Conservation (phyloP, 2,797 vertebrate genomes). For the Phrynocephalus vlangalii region DNA sequence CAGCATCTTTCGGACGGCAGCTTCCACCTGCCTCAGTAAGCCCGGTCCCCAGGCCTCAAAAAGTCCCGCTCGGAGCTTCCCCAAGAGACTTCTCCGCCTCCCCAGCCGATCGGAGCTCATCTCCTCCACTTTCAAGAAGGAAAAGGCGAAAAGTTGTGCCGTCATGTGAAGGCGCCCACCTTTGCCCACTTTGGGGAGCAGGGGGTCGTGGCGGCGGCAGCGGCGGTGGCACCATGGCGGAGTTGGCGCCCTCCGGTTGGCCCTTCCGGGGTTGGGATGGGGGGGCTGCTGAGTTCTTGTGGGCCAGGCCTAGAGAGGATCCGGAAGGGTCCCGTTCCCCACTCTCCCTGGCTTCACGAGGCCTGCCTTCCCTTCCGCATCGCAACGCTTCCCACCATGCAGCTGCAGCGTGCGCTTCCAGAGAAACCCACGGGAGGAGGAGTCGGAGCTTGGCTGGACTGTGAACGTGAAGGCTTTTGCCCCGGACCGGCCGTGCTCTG, state of each 20-base stretch:
- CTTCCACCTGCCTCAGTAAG: constrained; percentile 87
- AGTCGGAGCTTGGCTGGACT: neutral
- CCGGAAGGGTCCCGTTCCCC: constrained; percentile 10
- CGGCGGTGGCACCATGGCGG: neutral
- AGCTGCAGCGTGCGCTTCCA: constrained; percentile 20
- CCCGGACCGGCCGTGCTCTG: neutral
- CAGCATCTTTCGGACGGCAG: constrained; percentile 89
- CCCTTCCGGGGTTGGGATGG: constrained; percentile 14
- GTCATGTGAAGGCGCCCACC: constrained; percentile 86
- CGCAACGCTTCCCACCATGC: constrained; percentile 36
- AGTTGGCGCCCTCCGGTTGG: neutral
- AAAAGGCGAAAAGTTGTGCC: constrained; percentile 92
- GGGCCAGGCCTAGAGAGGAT: constrained; percentile 19
- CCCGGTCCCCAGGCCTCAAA: constrained; percentile 76
- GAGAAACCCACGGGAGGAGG: neutral
- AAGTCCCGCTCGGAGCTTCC: constrained; percentile 87
- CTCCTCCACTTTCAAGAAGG: constrained; percentile 91
- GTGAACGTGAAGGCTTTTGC: neutral
- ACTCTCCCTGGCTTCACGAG: constrained; percentile 5
- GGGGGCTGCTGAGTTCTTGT: neutral
- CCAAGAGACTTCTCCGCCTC: constrained; percentile 91
- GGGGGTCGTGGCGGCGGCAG: neutral
- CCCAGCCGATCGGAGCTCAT: constrained; percentile 90
- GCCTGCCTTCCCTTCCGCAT: constrained; percentile 22
- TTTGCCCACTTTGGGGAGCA: neutral